These are phyloP conservation scores for Halichoerus grypus DNA, from an alignment of 2,113 vertebrate genomes.

Conservation along the genomic window DNA sequence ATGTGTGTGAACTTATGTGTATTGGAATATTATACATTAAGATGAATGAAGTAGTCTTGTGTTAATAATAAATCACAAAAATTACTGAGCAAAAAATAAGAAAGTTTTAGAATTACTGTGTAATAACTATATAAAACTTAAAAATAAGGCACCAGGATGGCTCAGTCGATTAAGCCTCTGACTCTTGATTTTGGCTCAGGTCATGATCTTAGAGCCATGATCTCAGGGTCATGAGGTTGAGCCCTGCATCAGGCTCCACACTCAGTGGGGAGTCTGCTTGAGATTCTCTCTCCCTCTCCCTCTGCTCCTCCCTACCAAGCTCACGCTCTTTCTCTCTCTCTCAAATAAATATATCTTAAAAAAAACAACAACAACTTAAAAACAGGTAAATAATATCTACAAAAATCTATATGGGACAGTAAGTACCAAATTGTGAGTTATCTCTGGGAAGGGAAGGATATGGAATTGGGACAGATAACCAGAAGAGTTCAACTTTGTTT, in stretches of 20 bases:
- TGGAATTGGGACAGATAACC: background rate
- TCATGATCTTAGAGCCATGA: background rate
- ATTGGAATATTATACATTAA: background rate
- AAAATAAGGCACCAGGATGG: background rate
- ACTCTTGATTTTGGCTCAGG: background rate
- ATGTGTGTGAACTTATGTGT: background rate
- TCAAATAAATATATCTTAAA: background rate
- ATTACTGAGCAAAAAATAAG: slow-evolving; percentile 18
- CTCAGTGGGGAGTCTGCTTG: too few species aligned
- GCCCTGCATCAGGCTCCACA: too few species aligned
- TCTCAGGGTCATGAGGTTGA: too few species aligned
- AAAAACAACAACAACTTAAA: background rate
- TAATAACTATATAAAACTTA: background rate
- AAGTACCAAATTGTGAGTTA: background rate
- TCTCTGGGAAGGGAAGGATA: background rate
- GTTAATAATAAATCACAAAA: background rate
- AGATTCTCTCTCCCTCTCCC: too few species aligned
- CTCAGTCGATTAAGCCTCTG: background rate
- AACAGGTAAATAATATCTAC: background rate
- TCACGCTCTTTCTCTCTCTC: too few species aligned
- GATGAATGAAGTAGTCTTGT: background rate
- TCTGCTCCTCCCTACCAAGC: too few species aligned
- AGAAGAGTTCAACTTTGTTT: slow-evolving; percentile 23
- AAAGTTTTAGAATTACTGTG: background rate
- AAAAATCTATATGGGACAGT: background rate